Evolutionary conservation across 2,113 vertebrate species (phyloP), one percentile per base, ranked within the genome.

Genomic region (Calidris pugnax): DNA sequence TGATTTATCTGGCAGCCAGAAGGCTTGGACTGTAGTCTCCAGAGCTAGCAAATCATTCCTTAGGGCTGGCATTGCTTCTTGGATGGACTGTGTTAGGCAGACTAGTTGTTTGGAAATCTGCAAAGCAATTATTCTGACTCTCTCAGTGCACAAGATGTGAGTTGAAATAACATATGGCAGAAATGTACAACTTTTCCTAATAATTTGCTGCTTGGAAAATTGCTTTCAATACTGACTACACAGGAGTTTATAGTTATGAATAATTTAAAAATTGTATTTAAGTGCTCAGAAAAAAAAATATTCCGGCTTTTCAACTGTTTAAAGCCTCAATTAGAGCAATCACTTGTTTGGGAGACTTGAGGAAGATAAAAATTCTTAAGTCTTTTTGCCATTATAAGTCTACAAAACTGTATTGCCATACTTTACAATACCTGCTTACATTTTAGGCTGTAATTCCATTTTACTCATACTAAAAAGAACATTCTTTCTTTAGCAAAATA

Each of bases 1-100:
- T 94, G 87, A 86, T 94, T 91, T 95, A 92, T 97, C 88, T 96
- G 95, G 90, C 93, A 74, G 85, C 64, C 91, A 83, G 57, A 78
- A 93, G 62, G 48, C 22, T 69, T 94, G 62, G 33, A 60, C 53
- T 91, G 43, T 73, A 85, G 62, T 91, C 93, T 87, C 87, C 74
- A 85, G 89, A 89, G 91, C 67, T 78, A 87, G 53, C 59, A 93
- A 92, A 88, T 93, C 76, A 77, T 95, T 96, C 83, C 68, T 56
- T 45, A 32, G 87, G 75, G 85, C 82, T 96, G 92, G 89, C 85
- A 89, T 32, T 81, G 53, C 81, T 84, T 21, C 79, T 93, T 92
- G 85, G 60, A 94, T 63, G 81, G 77, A 53, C 85, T 72, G 32
- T 30, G 39, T 91, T 91, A 91, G 67, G 56, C 37, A 74, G 66